Evolutionary conservation across 2,888 invertebrate genomes (phyloP), one percentile per base, ranked within the genome.

Genomic region (Kryphioiulus occultus): DNA sequence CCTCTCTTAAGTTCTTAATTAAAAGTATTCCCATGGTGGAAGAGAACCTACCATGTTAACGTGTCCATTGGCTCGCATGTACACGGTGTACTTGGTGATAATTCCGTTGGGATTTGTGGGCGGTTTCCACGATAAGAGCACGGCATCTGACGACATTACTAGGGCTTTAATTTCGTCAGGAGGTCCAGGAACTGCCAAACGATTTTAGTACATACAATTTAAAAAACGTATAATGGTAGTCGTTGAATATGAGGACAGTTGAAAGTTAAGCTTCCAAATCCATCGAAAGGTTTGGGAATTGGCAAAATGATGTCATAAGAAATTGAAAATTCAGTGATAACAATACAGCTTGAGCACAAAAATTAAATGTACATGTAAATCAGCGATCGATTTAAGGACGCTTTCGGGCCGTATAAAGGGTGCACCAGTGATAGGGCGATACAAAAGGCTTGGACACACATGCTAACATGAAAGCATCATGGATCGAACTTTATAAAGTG

Each of bases 121-220:
- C 19, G 95, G 95, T 89, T 96, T 93, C 97, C 97, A 97, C 90
- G 96, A 95, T 88, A 97, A 95, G 89, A 97, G 93, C 91, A 97
- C 95, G 47, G 96, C 95, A 91, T 96, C 96, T 87, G 95, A 95
- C 86, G 96, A 96, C 91, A 95, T 93, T 0, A 96, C 95, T 53
- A 96, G 92, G 0, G 96, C 96, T 92, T 97, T 97, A 90, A 97
- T 96, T 90, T 95, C 95, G 88, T 95, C 95, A 5, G 97, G 97
- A n/a, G 95, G 94, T 88, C 96, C 96, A 30, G 97, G 97, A 88
- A 96, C 97, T 96, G 91, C 88, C 90, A 82, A 87, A 88, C 89
- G 32, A 85, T 85, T 10, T 10, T 15, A 17, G 47, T n/a, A n/a
- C 4, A n/a, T 1, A n/a, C 1, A 53, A 4, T 2, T n/a, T 19